Evolutionary conservation across 2,888 invertebrate genomes (phyloP).

Genomic region (Helicoverpa assulta): DNA sequence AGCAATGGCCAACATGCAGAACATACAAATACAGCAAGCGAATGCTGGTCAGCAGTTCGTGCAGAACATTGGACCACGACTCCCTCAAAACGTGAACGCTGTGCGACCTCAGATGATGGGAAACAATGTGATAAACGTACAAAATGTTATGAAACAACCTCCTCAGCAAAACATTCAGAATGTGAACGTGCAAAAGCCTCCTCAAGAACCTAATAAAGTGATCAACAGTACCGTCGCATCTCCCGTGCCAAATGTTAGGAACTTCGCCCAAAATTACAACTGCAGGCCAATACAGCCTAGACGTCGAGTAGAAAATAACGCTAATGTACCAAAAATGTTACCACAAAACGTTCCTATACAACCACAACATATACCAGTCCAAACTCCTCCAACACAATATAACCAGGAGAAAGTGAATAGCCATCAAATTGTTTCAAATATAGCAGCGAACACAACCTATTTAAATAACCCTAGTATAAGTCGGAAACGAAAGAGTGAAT

Average conservation of each 20-base stretch:
- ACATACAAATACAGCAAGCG: conserved; percentile 55
- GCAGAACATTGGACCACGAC: conserved; percentile 60
- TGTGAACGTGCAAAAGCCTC: conserved; percentile 3
- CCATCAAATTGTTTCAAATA: conserved; percentile 36
- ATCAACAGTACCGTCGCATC: conserved; percentile 33
- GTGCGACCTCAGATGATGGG: conserved; percentile 46
- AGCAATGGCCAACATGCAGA: conserved; percentile 57
- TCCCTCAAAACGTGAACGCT: conserved; percentile 51
- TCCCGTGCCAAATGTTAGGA: conserved; percentile 48
- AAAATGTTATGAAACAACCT: conserved; percentile 50
- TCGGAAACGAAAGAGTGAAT: conserved; percentile 83
- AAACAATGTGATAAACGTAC: conserved; percentile 48
- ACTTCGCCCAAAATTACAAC: conserved; percentile 66
- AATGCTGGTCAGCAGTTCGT: conserved; percentile 60
- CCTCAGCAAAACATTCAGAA: background rate
- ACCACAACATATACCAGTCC: conserved; percentile 47
- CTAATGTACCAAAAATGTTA: conserved; percentile 38
- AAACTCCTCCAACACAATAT: conserved; percentile 47
- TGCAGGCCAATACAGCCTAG: conserved; percentile 80
- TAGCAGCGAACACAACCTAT: conserved; percentile 40
- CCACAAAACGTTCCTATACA: conserved; percentile 21
- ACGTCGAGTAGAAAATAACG: conserved; percentile 61
- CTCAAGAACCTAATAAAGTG: conserved; percentile 41
- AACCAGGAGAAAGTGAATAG: conserved; percentile 42
- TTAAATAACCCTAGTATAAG: conserved; percentile 58